Base-by-base conservation (phyloP, 92 coral and sea anemone genomes). In the Porites cylindrica region DNA sequence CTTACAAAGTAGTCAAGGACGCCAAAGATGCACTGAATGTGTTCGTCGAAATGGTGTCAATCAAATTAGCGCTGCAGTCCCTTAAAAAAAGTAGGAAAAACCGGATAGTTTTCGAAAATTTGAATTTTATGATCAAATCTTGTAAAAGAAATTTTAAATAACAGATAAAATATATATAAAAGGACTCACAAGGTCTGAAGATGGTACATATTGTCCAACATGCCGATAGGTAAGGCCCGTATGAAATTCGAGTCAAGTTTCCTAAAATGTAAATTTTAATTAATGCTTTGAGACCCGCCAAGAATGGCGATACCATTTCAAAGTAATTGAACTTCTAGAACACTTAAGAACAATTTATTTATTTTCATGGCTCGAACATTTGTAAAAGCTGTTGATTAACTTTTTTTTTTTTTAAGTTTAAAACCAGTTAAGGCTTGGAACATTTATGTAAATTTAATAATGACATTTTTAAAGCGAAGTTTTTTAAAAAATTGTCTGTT, bases 101-200 rank as follows among this genome's bases (percentile, higher is more conserved):
- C 32, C 32, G 4, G 51, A 51, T 51, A 87, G 43, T 3, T 29
- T 24, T 4, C 6, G 21, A 70, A 13, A 53, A 53, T 53, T 12
- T 12, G 59, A 53, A 53, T 53, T 7, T 53, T 12, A 54, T 54
- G 13, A 54, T 54, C 59, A 54, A 54, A 54, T 8, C 10, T 54
- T 54, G 59, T 54, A 54, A 8, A 54, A 54, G 4, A 21, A 65
- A 1, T 38, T 1, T 29, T 2, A 29, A 7, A 18, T 68, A 1
- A 29, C 0, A 29, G 14, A 51, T 38, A 52, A 8, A 3, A 59
- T 14, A 66, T 60, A 0, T 29, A n/a, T n/a, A 29, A 29, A 9
- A 23, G 10, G 47, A 94, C 96, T 89, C 79, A 94, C 96, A 94
- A 79, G 32, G 91, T 94, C 38, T 86, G 67, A 1, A 91, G 76